Conservation (phyloP, 1,140 invertebrate species). For the Ceratosolen solmsi region DNA sequence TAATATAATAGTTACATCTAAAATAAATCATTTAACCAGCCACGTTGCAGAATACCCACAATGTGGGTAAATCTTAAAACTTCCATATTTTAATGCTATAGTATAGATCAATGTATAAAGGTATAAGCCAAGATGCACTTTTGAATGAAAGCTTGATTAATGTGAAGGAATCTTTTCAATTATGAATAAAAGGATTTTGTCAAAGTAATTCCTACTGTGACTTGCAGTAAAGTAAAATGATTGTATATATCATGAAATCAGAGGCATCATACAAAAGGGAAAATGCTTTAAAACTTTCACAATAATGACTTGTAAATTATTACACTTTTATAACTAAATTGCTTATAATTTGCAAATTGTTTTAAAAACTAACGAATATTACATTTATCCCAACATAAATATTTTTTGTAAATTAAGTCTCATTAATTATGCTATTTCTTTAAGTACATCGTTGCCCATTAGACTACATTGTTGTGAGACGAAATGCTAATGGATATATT, state of each 20-base stretch:
- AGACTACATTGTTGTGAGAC: no score
- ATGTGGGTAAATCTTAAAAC: neutral
- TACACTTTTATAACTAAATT: neutral
- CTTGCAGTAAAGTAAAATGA: neutral
- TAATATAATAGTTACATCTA: neutral
- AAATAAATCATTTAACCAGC: neutral
- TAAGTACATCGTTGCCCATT: no score
- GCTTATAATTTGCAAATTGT: no score
- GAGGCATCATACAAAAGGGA: neutral
- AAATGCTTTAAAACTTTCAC: slow-evolving; percentile 11
- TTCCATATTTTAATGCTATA: neutral
- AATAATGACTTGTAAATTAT: neutral
- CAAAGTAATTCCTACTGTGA: slow-evolving; percentile 31
- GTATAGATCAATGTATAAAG: neutral
- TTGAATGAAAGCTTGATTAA: slow-evolving; percentile 42
- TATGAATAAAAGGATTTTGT: slow-evolving; percentile 28
- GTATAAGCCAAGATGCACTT: slow-evolving; percentile 5
- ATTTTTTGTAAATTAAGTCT: no score
- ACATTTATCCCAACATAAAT: neutral
- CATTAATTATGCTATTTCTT: neutral
- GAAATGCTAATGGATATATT: no score
- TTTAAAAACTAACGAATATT: no score
- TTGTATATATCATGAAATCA: neutral
- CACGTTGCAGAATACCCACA: neutral
- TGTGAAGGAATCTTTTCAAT: slow-evolving; percentile 27